Conservation (phyloP, 2,113 vertebrate genomes). For the Phasianus colchicus region DNA sequence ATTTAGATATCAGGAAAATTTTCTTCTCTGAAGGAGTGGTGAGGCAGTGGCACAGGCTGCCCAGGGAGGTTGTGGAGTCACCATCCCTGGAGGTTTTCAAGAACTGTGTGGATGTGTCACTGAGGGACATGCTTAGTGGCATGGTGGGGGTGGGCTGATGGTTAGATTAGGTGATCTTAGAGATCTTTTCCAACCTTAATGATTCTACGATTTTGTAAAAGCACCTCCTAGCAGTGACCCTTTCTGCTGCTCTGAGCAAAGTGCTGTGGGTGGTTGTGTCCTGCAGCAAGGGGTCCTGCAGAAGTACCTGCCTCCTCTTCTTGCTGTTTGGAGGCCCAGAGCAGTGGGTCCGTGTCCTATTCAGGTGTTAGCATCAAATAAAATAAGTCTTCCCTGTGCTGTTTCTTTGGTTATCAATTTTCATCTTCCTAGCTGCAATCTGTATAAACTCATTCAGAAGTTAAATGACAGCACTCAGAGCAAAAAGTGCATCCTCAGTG, state of each 20-base stretch:
- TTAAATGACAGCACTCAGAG: not conserved
- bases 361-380: not conserved
- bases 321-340: not conserved
- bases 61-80: no score
- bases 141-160: no score
- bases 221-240: not conserved
- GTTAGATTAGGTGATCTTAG: no score
- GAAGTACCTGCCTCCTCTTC: not conserved
- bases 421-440: not conserved
- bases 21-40: no score
- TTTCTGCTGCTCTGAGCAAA: not conserved
- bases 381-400: not conserved
- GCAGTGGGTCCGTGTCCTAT: not conserved
- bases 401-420: not conserved
- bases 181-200: no score
- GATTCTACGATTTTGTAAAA: no score
- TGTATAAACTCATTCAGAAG: not conserved
- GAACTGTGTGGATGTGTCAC: no score
- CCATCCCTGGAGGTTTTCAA: no score
- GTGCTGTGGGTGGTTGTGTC: not conserved
- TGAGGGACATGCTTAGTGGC: no score
- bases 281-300: not conserved
- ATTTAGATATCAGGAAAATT: no score
- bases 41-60: no score
- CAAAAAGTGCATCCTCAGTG: not conserved